Percentiles rank a stretch among this genome's conserved stretches.
Evolutionary conservation across 2,888 invertebrate species (phyloP).

Genomic region (Meta bourneti): DNA sequence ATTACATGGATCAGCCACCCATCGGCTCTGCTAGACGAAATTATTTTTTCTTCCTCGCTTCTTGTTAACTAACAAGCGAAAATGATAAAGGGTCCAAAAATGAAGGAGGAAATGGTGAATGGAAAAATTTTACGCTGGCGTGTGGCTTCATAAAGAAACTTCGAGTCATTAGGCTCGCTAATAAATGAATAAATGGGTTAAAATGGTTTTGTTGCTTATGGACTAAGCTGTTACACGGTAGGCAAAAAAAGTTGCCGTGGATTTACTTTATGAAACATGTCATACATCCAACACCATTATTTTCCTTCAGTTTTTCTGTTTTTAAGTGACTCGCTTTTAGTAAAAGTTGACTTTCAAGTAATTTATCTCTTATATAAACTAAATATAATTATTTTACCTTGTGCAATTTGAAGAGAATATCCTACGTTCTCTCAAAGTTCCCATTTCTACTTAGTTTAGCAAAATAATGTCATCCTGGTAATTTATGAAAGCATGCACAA

Average conservation of each 20-base stretch:
- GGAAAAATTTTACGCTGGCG: conserved; percentile 4
- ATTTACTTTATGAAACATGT: conserved; percentile 13
- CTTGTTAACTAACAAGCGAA: conserved; percentile 27
- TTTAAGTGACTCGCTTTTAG: not conserved
- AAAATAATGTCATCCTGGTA: no score
- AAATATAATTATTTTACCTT: conserved; percentile 9
- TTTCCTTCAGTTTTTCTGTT: conserved; percentile 10
- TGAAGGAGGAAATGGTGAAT: conserved; percentile 10
- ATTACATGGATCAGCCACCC: conserved; percentile 14
- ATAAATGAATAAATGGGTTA: conserved; percentile 53
- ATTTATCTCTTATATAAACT: conserved; percentile 19
- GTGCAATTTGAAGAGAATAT: no score
- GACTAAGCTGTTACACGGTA: conserved; percentile 1
- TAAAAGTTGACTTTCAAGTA: conserved; percentile 18
- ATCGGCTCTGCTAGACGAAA: conserved; percentile 5
- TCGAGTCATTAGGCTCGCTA: conserved; percentile 32
- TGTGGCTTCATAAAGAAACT: conserved; percentile 3
- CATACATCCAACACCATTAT: conserved; percentile 1
- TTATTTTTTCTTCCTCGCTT: conserved; percentile 11
- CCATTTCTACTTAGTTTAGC: no score
- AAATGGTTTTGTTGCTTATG: conserved; percentile 29
- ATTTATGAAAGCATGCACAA: no score
- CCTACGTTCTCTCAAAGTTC: no score
- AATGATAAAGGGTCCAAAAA: conserved; percentile 33
- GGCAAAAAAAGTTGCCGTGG: not conserved